Evolutionary conservation across 2,797 vertebrate species (phyloP).

Genomic region (Hemitrygon akajei): DNA sequence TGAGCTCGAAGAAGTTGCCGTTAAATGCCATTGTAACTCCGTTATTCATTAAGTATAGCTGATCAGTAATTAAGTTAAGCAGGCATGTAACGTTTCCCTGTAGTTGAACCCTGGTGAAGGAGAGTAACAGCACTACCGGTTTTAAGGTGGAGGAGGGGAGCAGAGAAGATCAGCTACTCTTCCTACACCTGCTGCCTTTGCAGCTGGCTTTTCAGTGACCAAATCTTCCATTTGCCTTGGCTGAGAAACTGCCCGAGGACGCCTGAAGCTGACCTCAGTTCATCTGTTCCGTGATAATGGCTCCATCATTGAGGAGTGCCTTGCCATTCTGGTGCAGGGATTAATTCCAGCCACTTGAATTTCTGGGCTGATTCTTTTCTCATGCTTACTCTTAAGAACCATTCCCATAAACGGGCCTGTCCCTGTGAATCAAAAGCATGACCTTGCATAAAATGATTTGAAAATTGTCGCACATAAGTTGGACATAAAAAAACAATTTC

Average conservation of each 20-base stretch:
- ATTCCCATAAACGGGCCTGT: neutral
- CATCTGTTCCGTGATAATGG: neutral
- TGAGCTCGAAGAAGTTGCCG: too few relatives aligned
- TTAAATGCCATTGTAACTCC: too few relatives aligned
- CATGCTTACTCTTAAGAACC: neutral
- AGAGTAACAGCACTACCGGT: neutral
- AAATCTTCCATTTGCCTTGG: neutral
- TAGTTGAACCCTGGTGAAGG: neutral
- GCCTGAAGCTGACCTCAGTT: neutral
- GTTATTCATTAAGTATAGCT: neutral
- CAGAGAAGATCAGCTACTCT: neutral
- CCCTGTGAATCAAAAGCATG: neutral
- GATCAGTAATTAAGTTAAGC: neutral
- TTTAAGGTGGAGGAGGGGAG: neutral
- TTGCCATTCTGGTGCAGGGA: neutral
- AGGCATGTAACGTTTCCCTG: neutral
- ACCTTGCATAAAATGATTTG: neutral
- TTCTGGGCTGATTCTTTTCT: neutral
- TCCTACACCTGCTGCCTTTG: neutral
- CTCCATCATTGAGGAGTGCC: too few relatives aligned
- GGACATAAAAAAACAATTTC: neutral
- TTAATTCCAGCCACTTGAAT: neutral
- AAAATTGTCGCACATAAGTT: neutral
- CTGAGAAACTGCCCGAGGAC: neutral
- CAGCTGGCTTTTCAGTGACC: neutral